Evolutionary conservation across 2,797 vertebrate species (phyloP), one percentile per base, ranked within the genome.

Genomic region (Sylvilagus floridanus): DNA sequence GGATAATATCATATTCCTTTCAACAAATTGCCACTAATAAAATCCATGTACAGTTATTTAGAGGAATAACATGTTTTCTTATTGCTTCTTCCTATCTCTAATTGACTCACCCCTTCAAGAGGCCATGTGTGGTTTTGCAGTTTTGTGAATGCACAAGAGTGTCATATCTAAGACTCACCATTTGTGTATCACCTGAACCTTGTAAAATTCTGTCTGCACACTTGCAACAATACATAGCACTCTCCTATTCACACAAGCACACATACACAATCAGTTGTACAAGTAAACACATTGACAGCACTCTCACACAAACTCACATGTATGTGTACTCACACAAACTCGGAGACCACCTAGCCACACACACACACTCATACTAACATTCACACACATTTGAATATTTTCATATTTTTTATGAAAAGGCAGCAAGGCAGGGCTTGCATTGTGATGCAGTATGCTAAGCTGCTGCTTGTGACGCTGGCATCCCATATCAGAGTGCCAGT

Each of bases 61-160:
- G 1, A 5, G 32, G 14, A 7, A 24, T 50, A 54, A 60, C 28
- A 5, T 30, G 30, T 1, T 37, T 90, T 94, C n/a, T 69, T 75
- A 2, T 16, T 77, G 57, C 14, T 57, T 32, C 24, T 77, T 77
- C 19, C 2, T 72, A 2, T 37, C 7, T 89, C 8, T 21, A 22
- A 9, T 21, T 37, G 14, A 42, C 21, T 83, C 8, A 12, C 11
- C 12, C 8, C 13, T 81, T 81, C 30, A 10, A 32, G 5, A 24
- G 60, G 12, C 24, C 22, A 24, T 2, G 24, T 42, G 10, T 0
- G 8, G 11, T 26, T 47, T 5, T 32, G 1, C 4, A 14, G n/a
- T 19, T 47, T 66, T 35, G 32, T 6, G 52, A 57, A 12, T n/a
- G 3, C 52, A 19, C 32, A 32, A 7, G 22, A 37, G 3, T 9